phyloP scores from a whole-genome alignment of 2,113 vertebrate genomes.

The Balaeniceps rex region DNA sequence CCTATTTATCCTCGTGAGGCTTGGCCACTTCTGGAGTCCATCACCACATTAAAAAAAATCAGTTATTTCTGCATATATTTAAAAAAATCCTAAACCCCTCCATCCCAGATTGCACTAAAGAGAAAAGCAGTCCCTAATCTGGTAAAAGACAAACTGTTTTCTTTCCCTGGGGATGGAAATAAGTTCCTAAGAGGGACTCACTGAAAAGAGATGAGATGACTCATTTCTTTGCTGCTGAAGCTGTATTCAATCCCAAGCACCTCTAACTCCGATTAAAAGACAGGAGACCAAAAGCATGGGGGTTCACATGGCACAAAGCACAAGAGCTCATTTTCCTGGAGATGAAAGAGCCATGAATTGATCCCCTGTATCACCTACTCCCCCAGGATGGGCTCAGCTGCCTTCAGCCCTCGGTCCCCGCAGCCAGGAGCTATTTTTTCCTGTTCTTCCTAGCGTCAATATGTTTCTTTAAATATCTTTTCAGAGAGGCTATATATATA shows the following conservation, averaged over 20 bases:
- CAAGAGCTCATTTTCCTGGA: neutral
- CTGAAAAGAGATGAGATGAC: neutral
- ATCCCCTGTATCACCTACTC: slow-evolving; percentile 8
- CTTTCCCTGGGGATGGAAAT: slow-evolving; percentile 3
- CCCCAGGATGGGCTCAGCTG: slow-evolving; percentile 9
- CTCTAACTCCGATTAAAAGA: neutral
- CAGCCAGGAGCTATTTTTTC: slow-evolving; percentile 53
- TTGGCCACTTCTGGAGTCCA: neutral
- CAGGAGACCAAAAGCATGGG: neutral
- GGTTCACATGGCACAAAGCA: neutral
- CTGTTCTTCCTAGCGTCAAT: slow-evolving; percentile 61
- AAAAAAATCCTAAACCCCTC: neutral
- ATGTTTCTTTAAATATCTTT: slow-evolving; percentile 74
- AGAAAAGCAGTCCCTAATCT: neutral
- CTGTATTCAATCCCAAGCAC: neutral
- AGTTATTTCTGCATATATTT: neutral
- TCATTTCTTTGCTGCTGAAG: slow-evolving; percentile 1
- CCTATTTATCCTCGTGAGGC: neutral
- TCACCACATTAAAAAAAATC: neutral
- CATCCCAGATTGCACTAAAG: neutral
- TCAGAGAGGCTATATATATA: slow-evolving; percentile 67
- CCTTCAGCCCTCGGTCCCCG: neutral
- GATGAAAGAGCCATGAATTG: slow-evolving; percentile 14
- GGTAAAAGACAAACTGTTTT: slow-evolving; percentile 1
- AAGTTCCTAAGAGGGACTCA: neutral